phyloP scores from a whole-genome alignment of 2,113 vertebrate species.

The Polypterus bichir region DNA sequence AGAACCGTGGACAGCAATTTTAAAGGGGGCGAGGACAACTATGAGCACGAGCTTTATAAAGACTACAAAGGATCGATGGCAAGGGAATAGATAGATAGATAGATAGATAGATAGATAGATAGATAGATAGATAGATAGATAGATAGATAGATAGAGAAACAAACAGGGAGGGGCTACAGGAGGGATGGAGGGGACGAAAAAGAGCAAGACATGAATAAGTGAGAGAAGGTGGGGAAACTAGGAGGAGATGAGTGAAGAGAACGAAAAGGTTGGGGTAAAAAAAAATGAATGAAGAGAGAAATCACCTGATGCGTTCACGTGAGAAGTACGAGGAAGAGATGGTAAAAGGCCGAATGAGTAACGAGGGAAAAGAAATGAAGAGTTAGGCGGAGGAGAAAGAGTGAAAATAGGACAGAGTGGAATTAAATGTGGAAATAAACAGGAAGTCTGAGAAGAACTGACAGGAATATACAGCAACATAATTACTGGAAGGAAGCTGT shows the following conservation, averaged over 20 bases:
- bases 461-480: no score
- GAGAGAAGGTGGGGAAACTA: not conserved
- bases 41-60: no score
- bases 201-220: not conserved
- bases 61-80: no score
- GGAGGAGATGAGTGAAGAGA: not conserved
- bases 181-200: no score
- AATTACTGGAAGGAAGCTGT: no score
- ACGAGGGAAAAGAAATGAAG: conserved; percentile 24
- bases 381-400: not conserved
- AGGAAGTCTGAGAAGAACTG: no score
- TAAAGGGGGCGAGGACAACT: no score
- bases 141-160: not conserved
- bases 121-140: not conserved
- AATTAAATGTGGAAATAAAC: no score
- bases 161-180: not conserved
- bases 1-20: no score
- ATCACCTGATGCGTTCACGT: conserved; percentile 23
- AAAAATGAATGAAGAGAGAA: conserved; percentile 16
- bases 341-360: conserved; percentile 27
- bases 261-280: conserved; percentile 9
- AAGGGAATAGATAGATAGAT: not conserved
- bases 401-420: no score
- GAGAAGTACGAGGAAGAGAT: conserved; percentile 35
- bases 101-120: not conserved